Percentiles rank a stretch among this genome's conserved stretches.
phyloP scores from a whole-genome alignment of 2,888 invertebrate species.

The Drosophila vallismaia region DNA sequence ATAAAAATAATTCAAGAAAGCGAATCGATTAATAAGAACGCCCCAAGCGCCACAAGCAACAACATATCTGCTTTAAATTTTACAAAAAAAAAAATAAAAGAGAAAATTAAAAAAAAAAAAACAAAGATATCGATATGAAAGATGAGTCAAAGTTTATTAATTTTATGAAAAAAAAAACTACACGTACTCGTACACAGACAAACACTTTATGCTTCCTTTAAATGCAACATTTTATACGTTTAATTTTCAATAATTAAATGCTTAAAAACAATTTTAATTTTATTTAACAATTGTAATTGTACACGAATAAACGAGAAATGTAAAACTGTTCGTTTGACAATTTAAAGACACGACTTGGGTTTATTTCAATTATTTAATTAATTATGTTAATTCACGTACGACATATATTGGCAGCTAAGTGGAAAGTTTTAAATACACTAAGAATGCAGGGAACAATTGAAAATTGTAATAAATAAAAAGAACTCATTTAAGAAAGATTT shows the following conservation, averaged over 20 bases:
- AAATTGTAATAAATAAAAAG: conserved; percentile 67
- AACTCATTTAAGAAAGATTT: conserved; percentile 25
- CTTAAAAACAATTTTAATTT: conserved; percentile 60
- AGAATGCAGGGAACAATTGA: conserved; percentile 78
- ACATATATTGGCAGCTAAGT: conserved; percentile 29
- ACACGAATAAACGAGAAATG: conserved; percentile 65
- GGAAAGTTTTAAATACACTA: conserved; percentile 62
- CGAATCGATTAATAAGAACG: conserved; percentile 40
- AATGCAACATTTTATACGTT: conserved; percentile 77
- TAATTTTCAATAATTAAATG: conserved; percentile 57
- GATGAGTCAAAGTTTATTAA: conserved; percentile 64
- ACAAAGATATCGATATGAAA: conserved; percentile 43
- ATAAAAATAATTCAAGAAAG: conserved; percentile 28
- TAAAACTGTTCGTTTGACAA: conserved; percentile 52
- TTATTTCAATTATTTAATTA: conserved; percentile 27
- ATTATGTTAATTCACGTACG: conserved; percentile 11
- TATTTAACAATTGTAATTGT: conserved; percentile 65
- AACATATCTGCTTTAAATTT: conserved; percentile 80
- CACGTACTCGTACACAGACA: conserved; percentile 36
- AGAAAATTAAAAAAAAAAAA: conserved; percentile 22
- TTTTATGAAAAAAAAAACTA: conserved; percentile 32
- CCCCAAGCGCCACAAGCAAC: conserved; percentile 75
- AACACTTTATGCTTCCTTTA: conserved; percentile 75
- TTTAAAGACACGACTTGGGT: conserved; percentile 40
- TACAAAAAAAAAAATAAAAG: conserved; percentile 47